A percentile compares a stretch with the other conserved stretches of the same genome.
phyloP scores from a whole-genome alignment of 2,113 vertebrate species.

The Lepus europaeus region DNA sequence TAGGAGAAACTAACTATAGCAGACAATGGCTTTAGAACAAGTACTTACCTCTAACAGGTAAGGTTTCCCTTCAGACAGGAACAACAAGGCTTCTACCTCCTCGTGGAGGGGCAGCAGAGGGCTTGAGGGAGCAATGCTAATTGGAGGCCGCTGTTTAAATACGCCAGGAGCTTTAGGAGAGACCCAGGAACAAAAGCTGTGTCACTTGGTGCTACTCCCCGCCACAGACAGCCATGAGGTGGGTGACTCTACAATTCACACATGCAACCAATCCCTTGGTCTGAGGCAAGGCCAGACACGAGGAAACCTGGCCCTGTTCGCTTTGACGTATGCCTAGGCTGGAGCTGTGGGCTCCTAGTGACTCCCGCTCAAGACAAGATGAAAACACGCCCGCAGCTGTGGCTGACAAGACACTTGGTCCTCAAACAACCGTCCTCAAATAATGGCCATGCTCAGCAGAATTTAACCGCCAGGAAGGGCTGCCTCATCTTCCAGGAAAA shows the following conservation, averaged over 20 bases:
- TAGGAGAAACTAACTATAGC: not conserved
- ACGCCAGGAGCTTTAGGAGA: slow-evolving; percentile 90
- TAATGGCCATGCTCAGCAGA: not conserved
- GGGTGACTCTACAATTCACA: not conserved
- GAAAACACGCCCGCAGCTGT: not conserved
- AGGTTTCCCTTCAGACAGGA: slow-evolving; percentile 95
- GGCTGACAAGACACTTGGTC: not conserved
- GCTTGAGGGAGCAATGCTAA: slow-evolving; percentile 87
- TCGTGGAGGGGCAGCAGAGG: slow-evolving; percentile 92
- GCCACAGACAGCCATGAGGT: not conserved
- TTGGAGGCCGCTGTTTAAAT: slow-evolving; percentile 90
- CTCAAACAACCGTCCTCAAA: not conserved
- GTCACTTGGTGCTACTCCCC: not conserved
- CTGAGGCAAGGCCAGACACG: not conserved
- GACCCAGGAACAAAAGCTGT: slow-evolving; percentile 69
- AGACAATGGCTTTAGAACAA: not conserved
- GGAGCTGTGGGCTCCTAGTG: not conserved
- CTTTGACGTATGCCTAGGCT: not conserved
- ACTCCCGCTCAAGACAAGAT: not conserved
- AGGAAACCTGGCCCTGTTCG: not conserved
- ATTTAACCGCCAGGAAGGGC: not conserved
- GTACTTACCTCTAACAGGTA: slow-evolving; percentile 95
- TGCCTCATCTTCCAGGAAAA: not conserved
- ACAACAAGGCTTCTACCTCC: slow-evolving; percentile 94
- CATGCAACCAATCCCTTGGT: not conserved